These are phyloP conservation scores for Drosophila basisetae DNA, from an alignment of 2,888 invertebrate genomes.

Conservation along the genomic window DNA sequence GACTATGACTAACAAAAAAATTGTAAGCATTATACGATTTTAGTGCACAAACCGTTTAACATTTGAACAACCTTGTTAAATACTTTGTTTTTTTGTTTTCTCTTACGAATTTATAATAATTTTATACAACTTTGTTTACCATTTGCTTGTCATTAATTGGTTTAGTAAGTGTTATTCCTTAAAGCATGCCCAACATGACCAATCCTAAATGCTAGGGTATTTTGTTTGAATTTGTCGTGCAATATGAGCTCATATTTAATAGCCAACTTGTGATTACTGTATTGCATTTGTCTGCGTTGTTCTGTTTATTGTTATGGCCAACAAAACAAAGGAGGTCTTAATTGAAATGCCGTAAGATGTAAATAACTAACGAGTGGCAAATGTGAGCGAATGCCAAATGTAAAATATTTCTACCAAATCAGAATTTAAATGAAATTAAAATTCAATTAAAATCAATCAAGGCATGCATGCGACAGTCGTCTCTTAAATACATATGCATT, in stretches of 20 bases:
- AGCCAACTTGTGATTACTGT: slow-evolving; percentile 12
- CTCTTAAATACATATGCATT: neutral
- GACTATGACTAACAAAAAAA: slow-evolving; percentile 31
- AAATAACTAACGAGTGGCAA: slow-evolving; percentile 28
- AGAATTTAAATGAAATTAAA: slow-evolving; percentile 48
- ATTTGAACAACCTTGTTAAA: slow-evolving; percentile 60
- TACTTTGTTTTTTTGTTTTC: slow-evolving; percentile 25
- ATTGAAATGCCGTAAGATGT: slow-evolving; percentile 68
- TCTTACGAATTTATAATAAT: slow-evolving; percentile 25
- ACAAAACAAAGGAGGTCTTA: slow-evolving; percentile 66
- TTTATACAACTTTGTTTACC: slow-evolving; percentile 24
- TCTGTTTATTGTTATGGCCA: slow-evolving; percentile 39
- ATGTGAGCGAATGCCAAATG: slow-evolving; percentile 21
- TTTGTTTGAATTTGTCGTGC: neutral
- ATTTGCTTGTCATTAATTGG: neutral
- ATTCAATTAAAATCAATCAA: slow-evolving; percentile 71
- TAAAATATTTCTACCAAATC: slow-evolving; percentile 40
- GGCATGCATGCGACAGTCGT: slow-evolving; percentile 38
- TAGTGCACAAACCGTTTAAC: slow-evolving; percentile 50
- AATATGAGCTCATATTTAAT: slow-evolving; percentile 3
- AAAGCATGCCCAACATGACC: slow-evolving; percentile 4
- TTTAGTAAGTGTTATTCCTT: neutral
- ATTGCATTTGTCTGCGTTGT: slow-evolving; percentile 6
- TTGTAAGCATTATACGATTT: slow-evolving; percentile 38
- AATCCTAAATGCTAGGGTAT: neutral